Evolutionary conservation across 2,113 vertebrate genomes (phyloP), one percentile per base, ranked within the genome.

Genomic region (Drymodes brunneopygia): DNA sequence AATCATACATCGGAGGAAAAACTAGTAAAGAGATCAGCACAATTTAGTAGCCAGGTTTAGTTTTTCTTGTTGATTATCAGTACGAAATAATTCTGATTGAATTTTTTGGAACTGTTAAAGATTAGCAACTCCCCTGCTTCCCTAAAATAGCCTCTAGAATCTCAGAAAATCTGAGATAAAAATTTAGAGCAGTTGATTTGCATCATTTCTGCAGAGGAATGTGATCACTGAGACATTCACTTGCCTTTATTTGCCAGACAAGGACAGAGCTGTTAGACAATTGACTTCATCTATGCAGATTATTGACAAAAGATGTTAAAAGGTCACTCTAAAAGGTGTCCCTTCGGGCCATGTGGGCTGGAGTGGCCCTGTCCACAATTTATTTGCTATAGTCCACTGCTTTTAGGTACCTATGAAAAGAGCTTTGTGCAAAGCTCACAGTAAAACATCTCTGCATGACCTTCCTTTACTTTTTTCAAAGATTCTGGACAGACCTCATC

Each of bases 361-460:
- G 92, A 97, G 86, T 62, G 62, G 33, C 82, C 87, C 92, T 97
- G 83, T 96, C 96, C 83, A 94, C 85, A n/a, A 56, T 50, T 94
- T 93, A 91, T 92, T 97, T 97, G 92, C 83, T 78, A 57, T 47
- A 62, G 75, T 54, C 88, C 61, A 23, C 70, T 89, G 90, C 86
- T 96, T 97, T 96, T 95, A 96, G 96, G 89, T 82, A 90, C 58
- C 72, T 92, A 86, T 96, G 71, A 97, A 98, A 96, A 95, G 94
- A 94, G 77, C 94, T 96, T 97, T 98, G 97, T 97, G 79, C 91
- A 96, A 93, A 96, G 80, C 44, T 72, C 82, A 69, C 87, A 94
- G 97, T 93, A 87, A 96, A 85, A 95, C n/a, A 66, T 88, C 90
- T 94, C 93, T 94, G 50, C 62, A 66, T 95, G 96, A 96, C 69